Evolutionary conservation across 2,113 vertebrate genomes (phyloP).

Genomic region (Dryoscopus gambensis): DNA sequence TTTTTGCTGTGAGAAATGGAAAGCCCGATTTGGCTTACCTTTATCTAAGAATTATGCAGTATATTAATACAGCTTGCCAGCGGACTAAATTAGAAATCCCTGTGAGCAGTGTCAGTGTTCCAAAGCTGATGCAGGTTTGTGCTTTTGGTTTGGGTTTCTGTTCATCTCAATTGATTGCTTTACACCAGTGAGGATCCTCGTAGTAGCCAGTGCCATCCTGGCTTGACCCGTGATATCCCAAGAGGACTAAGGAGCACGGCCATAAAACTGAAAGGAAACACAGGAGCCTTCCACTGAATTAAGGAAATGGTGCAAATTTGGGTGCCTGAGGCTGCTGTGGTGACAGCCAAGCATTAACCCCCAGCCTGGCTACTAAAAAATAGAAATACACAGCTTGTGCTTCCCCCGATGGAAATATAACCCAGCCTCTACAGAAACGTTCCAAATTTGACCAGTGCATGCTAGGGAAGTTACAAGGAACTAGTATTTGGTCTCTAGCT

Average conservation of each 20-base stretch:
- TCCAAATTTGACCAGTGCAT: not conserved
- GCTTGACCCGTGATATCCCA: fast-evolving
- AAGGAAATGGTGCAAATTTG: not conserved
- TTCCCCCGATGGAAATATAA: not conserved
- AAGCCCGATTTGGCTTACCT: not conserved
- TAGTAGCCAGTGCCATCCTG: not conserved
- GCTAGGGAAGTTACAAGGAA: not conserved
- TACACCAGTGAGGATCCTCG: not conserved
- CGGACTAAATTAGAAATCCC: not conserved
- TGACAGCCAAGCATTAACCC: not conserved
- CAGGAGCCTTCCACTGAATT: not conserved
- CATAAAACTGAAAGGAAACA: not conserved
- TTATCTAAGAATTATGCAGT: not conserved
- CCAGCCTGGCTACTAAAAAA: not conserved
- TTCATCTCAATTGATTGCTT: not conserved
- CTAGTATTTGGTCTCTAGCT: not conserved
- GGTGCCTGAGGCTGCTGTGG: not conserved
- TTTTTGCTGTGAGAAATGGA: not conserved
- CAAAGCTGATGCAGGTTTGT: not conserved
- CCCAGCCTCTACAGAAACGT: not conserved
- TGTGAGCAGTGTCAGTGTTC: not conserved
- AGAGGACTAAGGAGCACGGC: not conserved
- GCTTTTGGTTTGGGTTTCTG: not conserved
- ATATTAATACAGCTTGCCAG: not conserved
- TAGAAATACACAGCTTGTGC: not conserved